Evolutionary conservation across 2,888 invertebrate species (phyloP).

Genomic region (Rhingia rostrata): DNA sequence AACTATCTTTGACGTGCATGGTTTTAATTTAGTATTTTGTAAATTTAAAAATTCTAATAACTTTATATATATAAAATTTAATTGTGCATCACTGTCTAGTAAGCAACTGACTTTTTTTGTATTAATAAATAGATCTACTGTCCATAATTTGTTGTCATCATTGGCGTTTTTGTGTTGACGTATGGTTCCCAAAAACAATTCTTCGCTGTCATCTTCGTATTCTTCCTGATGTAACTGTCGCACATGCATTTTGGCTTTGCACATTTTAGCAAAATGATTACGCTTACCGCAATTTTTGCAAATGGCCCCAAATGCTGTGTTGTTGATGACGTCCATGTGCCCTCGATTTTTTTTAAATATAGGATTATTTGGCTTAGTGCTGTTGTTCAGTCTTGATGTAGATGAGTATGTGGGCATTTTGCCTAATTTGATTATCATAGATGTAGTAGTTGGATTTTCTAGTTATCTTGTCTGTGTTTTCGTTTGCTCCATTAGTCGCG

Average conservation of each 20-base stretch:
- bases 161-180: neutral
- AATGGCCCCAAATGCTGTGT: constrained; percentile 6
- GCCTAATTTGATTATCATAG: constrained; percentile 5
- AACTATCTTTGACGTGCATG: neutral
- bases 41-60: neutral
- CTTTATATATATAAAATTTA: constrained; percentile 6
- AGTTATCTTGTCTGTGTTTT: constrained; percentile 8
- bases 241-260: constrained; percentile 14
- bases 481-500: neutral
- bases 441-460: neutral
- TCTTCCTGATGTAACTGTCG: constrained; percentile 20
- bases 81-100: constrained; percentile 14
- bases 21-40: neutral
- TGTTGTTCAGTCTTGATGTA: neutral
- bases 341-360: neutral
- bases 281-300: constrained; percentile 25
- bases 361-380: constrained; percentile 11
- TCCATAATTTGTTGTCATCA: constrained; percentile 18
- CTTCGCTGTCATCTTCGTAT: constrained; percentile 1
- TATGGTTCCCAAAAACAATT: constrained; percentile 28
- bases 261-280: constrained; percentile 9
- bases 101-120: constrained; percentile 24
- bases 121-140: constrained; percentile 21
- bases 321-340: neutral
- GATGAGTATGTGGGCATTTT: neutral